Percentiles rank a stretch among this genome's conserved stretches.
phyloP scores from a whole-genome alignment of 2,797 vertebrate species.

The Emydoidea blandingii region DNA sequence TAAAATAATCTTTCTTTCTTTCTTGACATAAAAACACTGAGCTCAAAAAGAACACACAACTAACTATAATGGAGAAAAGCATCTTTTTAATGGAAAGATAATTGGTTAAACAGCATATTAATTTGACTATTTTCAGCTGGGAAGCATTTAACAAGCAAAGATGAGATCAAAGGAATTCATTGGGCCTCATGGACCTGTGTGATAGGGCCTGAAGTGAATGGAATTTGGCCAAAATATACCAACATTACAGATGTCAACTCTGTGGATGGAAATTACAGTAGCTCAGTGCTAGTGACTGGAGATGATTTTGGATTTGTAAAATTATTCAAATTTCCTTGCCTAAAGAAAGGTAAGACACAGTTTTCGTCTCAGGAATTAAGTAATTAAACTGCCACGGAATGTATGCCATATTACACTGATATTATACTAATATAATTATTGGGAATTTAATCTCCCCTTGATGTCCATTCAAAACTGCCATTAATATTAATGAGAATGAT shows the following conservation, averaged over 20 bases:
- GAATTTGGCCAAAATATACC: slow-evolving; percentile 96
- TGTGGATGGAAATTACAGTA: slow-evolving; percentile 95
- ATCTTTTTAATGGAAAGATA: slow-evolving; percentile 13
- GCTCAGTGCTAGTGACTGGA: slow-evolving; percentile 89
- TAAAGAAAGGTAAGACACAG: slow-evolving; percentile 90
- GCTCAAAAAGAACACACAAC: neutral
- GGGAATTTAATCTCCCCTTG: neutral
- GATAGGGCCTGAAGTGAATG: slow-evolving; percentile 92
- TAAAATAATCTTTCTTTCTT: neutral
- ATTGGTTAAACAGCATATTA: neutral
- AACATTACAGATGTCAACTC: slow-evolving; percentile 90
- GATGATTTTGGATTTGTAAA: slow-evolving; percentile 95
- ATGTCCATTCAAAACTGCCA: neutral
- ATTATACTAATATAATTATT: neutral
- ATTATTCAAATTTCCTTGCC: slow-evolving; percentile 93
- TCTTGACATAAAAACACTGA: neutral
- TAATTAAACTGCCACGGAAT: neutral
- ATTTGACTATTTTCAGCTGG: slow-evolving; percentile 85
- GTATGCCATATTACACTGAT: neutral
- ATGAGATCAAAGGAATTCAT: slow-evolving; percentile 92
- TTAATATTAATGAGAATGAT: neutral
- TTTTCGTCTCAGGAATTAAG: neutral
- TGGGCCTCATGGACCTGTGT: slow-evolving; percentile 97
- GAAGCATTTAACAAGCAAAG: slow-evolving; percentile 89
- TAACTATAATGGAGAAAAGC: neutral